Percentiles rank a stretch among this genome's conserved stretches.
Conservation (phyloP, 2,888 invertebrate genomes). For the Cheilosia impressa region DNA sequence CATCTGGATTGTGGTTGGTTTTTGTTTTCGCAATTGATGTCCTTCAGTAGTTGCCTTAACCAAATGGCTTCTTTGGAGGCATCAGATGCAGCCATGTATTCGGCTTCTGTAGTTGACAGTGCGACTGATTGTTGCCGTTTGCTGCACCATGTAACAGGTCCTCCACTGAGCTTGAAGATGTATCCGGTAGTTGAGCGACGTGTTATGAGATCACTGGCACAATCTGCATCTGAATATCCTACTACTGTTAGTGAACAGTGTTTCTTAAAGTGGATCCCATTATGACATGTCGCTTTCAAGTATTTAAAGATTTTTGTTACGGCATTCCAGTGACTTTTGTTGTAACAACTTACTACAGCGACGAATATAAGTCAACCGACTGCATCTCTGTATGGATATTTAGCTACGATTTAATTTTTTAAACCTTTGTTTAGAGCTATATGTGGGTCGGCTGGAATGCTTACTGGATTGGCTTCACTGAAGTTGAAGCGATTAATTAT, state of each 20-base stretch:
- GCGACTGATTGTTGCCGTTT: slow-evolving; percentile 77
- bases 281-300: slow-evolving; percentile 4
- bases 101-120: slow-evolving; percentile 78
- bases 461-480: slow-evolving; percentile 49
- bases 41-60: slow-evolving; percentile 73
- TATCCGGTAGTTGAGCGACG: slow-evolving; percentile 73
- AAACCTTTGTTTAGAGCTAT: not conserved
- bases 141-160: slow-evolving; percentile 77
- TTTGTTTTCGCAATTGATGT: slow-evolving; percentile 48
- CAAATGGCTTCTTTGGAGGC: slow-evolving; percentile 77
- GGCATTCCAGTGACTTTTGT: slow-evolving; percentile 39
- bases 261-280: slow-evolving; percentile 4
- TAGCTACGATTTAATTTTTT: not conserved
- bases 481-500: slow-evolving; percentile 21
- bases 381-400: not conserved
- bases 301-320: slow-evolving; percentile 50
- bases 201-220: slow-evolving; percentile 57
- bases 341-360: slow-evolving; percentile 14
- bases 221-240: not conserved
- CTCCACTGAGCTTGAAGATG: slow-evolving; percentile 73
- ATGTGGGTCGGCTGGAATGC: slow-evolving; percentile 63
- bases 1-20: slow-evolving; percentile 75
- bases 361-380: not conserved
- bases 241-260: not conserved
- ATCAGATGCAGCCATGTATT: slow-evolving; percentile 78